These are phyloP conservation scores for Sminthurides bifidus DNA, from an alignment of 1,140 invertebrate species.

Conservation along the genomic window DNA sequence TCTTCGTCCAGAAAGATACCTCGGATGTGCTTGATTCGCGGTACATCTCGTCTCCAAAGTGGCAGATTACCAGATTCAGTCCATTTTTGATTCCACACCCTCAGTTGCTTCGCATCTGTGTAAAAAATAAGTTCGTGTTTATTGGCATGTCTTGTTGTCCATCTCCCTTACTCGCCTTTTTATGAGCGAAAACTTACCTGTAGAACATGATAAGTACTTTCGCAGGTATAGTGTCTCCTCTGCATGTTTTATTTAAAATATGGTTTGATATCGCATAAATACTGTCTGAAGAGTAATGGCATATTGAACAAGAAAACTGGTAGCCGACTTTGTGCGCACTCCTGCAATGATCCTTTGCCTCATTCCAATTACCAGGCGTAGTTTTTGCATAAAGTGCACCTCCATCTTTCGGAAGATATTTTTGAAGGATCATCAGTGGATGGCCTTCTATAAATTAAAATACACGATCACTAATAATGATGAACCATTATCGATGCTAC, in stretches of 20 bases:
- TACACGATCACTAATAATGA: neutral
- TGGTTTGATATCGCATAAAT: conserved; percentile 48
- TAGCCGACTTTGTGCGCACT: conserved; percentile 47
- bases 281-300: conserved; percentile 45
- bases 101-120: conserved; percentile 12
- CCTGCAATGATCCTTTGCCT: conserved; percentile 46
- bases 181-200: conserved; percentile 16
- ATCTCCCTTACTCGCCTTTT: too few relatives aligned
- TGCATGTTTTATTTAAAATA: conserved; percentile 34
- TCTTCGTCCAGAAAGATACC: conserved; percentile 46
- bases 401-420: conserved; percentile 42
- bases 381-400: conserved; percentile 54
- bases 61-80: conserved; percentile 45
- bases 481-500: neutral
- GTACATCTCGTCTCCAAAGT: conserved; percentile 45
- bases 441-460: neutral
- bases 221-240: neutral
- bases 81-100: conserved; percentile 7
- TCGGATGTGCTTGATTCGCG: conserved; percentile 46
- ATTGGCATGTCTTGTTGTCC: too few relatives aligned
- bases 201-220: conserved; percentile 16
- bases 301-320: conserved; percentile 54
- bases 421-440: conserved; percentile 5
- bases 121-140: too few relatives aligned
- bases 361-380: conserved; percentile 46